Conservation (phyloP, 2,113 vertebrate species). For the Bubo blakistoni region DNA sequence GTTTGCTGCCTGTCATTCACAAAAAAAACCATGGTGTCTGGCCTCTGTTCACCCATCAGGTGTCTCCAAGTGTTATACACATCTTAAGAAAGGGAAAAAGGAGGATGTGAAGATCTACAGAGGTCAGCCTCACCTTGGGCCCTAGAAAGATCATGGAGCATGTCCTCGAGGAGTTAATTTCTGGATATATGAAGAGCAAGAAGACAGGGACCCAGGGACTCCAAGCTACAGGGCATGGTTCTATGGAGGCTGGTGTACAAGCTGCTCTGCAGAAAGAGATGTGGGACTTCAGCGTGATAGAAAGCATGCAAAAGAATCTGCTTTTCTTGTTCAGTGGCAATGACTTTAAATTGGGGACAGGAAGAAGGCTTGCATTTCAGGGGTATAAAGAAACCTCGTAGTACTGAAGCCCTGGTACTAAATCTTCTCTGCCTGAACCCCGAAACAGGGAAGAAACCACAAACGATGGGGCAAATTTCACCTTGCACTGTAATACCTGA, state of each 20-base stretch:
- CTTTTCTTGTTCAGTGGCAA: neutral
- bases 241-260: neutral
- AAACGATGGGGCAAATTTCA: neutral
- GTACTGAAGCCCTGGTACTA: neutral
- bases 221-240: too few species aligned
- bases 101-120: neutral
- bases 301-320: neutral
- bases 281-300: neutral
- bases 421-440: neutral
- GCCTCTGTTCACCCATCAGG: neutral
- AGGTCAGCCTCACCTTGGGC: neutral
- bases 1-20: neutral
- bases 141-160: neutral
- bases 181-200: neutral
- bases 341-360: neutral
- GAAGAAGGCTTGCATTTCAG: neutral
- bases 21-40: neutral
- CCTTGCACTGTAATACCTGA: neutral
- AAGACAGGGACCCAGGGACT: neutral
- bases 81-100: neutral
- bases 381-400: neutral
- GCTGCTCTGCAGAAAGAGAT: neutral
- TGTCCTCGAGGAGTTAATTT: neutral
- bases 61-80: fast-evolving
- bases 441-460: neutral